A percentile compares a stretch with the other conserved stretches of the same genome.
These are phyloP conservation scores for Scotopteryx bipunctaria DNA, from an alignment of 2,888 invertebrate species.

Conservation along the genomic window DNA sequence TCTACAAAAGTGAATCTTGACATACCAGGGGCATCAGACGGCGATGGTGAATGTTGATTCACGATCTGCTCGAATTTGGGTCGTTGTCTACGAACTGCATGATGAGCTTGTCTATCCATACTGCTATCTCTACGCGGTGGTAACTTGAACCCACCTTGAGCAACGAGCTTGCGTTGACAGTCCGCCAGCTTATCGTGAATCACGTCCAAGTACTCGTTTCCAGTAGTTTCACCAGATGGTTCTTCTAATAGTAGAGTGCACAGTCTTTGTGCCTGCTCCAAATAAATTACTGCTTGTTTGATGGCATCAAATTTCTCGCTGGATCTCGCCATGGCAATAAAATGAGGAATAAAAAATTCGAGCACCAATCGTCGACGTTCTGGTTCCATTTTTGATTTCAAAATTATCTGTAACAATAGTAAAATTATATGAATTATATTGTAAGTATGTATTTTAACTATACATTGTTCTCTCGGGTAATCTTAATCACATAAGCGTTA, in stretches of 20 bases:
- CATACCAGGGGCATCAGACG: constrained; percentile 54
- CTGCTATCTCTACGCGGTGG: constrained; percentile 64
- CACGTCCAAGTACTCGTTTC: constrained; percentile 78
- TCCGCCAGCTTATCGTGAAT: constrained; percentile 80
- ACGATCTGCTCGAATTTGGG: constrained; percentile 63
- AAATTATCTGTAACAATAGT: constrained; percentile 60
- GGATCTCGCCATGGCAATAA: constrained; percentile 87
- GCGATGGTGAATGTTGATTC: constrained; percentile 66
- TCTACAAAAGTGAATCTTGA: constrained; percentile 70
- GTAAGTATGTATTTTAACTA: too few species aligned
- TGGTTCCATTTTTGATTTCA: constrained; percentile 79
- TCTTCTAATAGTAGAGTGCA: constrained; percentile 84
- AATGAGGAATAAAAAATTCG: constrained; percentile 88
- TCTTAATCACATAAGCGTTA: too few species aligned
- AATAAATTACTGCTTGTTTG: constrained; percentile 85
- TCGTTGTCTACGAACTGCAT: constrained; percentile 54
- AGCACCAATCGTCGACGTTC: constrained; percentile 85
- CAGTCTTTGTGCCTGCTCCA: constrained; percentile 88
- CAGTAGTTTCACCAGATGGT: constrained; percentile 79
- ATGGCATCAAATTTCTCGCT: constrained; percentile 85
- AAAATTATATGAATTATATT: neutral
- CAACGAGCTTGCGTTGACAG: constrained; percentile 70
- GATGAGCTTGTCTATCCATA: constrained; percentile 47
- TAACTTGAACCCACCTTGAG: constrained; percentile 67
- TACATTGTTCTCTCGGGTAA: too few species aligned